phyloP scores from a whole-genome alignment of 2,797 vertebrate species.

The Liparis tanakae region DNA sequence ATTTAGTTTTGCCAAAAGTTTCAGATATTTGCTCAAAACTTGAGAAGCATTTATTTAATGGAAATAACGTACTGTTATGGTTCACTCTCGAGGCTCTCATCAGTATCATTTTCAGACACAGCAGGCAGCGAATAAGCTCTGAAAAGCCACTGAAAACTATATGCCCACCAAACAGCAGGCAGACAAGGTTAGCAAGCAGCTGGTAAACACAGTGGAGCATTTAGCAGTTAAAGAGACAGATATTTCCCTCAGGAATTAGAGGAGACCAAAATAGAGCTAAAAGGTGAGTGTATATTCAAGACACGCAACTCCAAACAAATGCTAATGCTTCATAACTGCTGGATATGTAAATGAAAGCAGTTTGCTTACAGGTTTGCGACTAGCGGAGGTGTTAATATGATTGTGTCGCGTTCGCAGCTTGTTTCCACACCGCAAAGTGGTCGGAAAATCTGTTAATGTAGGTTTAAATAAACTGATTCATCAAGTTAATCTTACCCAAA shows the following conservation, averaged over 20 bases:
- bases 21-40: conserved; percentile 2
- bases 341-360: neutral
- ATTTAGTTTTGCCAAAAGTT: neutral
- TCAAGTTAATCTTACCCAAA: neutral
- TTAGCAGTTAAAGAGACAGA: neutral
- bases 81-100: neutral
- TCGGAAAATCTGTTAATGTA: neutral
- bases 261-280: conserved; percentile 5
- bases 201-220: neutral
- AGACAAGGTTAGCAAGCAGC: neutral
- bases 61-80: neutral
- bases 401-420: neutral
- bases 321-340: neutral
- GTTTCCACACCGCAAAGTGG: neutral
- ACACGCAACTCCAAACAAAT: neutral
- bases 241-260: neutral
- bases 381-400: neutral
- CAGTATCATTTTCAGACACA: neutral
- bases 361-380: neutral
- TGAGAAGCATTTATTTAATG: neutral
- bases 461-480: neutral
- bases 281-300: neutral
- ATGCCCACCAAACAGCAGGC: neutral
- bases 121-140: neutral
- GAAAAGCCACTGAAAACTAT: neutral